Base-by-base conservation (phyloP, 1,140 invertebrate species). In the Centruroides sculpturatus region DNA sequence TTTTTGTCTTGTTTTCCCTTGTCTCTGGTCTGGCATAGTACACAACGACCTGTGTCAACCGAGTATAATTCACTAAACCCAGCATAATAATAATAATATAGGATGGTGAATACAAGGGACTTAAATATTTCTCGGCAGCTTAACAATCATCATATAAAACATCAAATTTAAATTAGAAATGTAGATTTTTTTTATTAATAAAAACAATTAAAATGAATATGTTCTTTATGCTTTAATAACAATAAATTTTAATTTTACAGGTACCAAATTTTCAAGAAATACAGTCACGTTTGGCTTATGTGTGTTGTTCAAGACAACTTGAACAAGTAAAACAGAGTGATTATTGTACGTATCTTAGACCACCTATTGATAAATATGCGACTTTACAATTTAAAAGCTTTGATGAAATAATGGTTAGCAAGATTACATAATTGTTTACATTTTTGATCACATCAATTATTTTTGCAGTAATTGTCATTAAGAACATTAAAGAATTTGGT, bases 331-430 rank as follows among this genome's bases (percentile, higher is more conserved):
- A 98, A 74, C 88, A 82, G 66, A 95, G 91, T 11, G 91, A 96
- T 71, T 98, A 98, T 71, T 99, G 95, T 77, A 91, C 97, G 73
- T 99, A 99, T 74, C 90, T 99, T 55, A 80, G 96, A 13, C 96
- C 97, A 5, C 93, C 96, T 0, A 99, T 99, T 63, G 96, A 99
- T 71, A 86, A 86, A 71, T 99, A 92, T 73, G 92, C 91, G 70
- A 99, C 95, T 0, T 77, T 99, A 6, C 95, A 99, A 69, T 99
- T 99, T 77, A 87, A 88, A 3, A 89, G 85, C 71, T 99, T 97
- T 75, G 93, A 99, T 76, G 92, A 96, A 75, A 99, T 99, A 60
- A 85, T 87, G 72, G 77, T 76, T 67, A 61, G 64, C 54, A n/a
- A 13, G 56, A 47, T 47, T 55, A 9, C 9, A 23, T 23, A 23